Percentiles rank a stretch among this genome's conserved stretches.
phyloP scores from a whole-genome alignment of 2,113 vertebrate genomes.

The Brachyistius frenatus region DNA sequence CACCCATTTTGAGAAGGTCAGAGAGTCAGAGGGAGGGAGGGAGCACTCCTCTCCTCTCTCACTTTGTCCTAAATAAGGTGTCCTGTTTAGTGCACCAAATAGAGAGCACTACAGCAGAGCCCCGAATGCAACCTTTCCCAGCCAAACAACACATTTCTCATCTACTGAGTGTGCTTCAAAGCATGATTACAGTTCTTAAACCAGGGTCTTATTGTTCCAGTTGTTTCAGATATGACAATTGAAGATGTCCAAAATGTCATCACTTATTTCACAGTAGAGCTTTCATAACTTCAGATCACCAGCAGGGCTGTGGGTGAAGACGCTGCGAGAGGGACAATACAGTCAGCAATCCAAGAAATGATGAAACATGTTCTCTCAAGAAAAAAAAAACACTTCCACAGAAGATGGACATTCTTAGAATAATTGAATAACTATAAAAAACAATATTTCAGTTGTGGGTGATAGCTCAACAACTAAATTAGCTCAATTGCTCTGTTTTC shows the following conservation, averaged over 20 bases:
- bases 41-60: conserved; percentile 32
- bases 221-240: conserved; percentile 8
- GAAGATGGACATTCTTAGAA: neutral
- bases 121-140: conserved; percentile 20
- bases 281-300: conserved; percentile 31
- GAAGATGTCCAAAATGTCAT: neutral
- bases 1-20: conserved; percentile 77
- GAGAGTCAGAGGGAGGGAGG: conserved; percentile 55
- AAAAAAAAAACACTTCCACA: neutral
- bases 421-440: neutral
- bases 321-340: neutral
- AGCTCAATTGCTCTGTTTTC: neutral
- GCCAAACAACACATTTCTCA: neutral
- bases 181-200: conserved; percentile 43
- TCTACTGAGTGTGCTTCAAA: conserved; percentile 19
- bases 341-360: neutral
- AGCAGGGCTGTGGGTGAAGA: neutral
- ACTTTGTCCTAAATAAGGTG: conserved; percentile 69
- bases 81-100: conserved; percentile 59
- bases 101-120: conserved; percentile 48
- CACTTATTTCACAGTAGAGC: conserved; percentile 12
- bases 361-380: too few relatives aligned
- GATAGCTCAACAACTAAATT: neutral
- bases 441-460: neutral
- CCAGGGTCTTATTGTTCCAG: conserved; percentile 9